phyloP scores from a whole-genome alignment of 2,888 invertebrate species.

The Ennomos fuscantarius region DNA sequence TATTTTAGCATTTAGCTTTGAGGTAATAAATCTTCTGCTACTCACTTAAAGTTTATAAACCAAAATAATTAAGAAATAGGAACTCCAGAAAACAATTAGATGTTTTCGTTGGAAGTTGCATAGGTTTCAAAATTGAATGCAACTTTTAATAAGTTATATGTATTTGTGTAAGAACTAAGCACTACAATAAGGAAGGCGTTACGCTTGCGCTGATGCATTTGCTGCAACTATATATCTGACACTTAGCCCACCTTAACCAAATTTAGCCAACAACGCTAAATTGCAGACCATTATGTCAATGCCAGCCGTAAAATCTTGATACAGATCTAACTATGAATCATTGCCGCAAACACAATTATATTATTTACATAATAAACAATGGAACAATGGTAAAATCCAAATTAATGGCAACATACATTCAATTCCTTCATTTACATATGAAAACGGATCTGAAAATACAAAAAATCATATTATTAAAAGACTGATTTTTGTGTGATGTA shows the following conservation, averaged over 20 bases:
- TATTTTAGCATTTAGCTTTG: conserved; percentile 27
- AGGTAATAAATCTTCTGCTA: conserved; percentile 1
- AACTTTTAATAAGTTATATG: not conserved
- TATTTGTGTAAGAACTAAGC: conserved; percentile 4
- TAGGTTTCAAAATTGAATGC: too few species aligned
- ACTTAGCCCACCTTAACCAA: conserved; percentile 19
- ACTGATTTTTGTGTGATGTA: not conserved
- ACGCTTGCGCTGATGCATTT: conserved; percentile 1
- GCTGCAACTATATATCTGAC: conserved; percentile 3
- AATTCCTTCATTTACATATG: conserved; percentile 26
- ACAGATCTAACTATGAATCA: conserved; percentile 25
- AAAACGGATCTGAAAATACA: conserved; percentile 14
- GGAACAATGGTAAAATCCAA: conserved; percentile 26
- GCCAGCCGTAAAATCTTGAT: conserved; percentile 14
- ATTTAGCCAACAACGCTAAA: conserved; percentile 15
- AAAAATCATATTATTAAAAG: conserved; percentile 1
- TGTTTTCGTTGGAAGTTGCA: too few species aligned
- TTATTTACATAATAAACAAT: conserved; percentile 30
- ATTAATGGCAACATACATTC: conserved; percentile 15
- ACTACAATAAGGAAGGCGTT: conserved; percentile 18
- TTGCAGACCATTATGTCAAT: conserved; percentile 1
- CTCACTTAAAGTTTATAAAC: too few species aligned
- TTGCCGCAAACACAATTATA: conserved; percentile 19
- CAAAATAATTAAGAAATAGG: not conserved
- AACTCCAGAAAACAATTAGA: not conserved